Conservation (phyloP, 1,140 invertebrate genomes). For the Chlorops oryzae region DNA sequence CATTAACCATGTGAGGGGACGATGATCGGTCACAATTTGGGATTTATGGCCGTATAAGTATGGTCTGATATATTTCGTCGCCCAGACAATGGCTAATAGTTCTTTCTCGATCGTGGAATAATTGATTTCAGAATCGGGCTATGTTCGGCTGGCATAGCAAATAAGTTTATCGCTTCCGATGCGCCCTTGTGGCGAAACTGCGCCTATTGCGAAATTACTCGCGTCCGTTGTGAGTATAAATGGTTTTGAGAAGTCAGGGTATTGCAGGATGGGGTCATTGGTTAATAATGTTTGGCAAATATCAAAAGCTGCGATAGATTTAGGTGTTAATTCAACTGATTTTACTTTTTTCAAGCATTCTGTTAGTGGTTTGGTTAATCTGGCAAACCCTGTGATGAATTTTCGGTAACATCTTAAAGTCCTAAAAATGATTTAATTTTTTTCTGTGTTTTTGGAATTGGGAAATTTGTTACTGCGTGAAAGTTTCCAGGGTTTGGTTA, state of each 20-base stretch:
- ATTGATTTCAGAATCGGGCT: conserved; percentile 41
- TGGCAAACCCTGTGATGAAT: conserved; percentile 26
- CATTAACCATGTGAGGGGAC: conserved; percentile 4
- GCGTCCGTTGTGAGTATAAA: too few relatives aligned
- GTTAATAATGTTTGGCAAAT: conserved; percentile 20
- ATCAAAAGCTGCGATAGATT: conserved; percentile 24
- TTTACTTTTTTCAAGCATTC: too few relatives aligned
- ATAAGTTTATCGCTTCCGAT: conserved; percentile 25
- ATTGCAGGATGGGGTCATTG: conserved; percentile 40
- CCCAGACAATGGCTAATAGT: conserved; percentile 44
- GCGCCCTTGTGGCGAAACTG: conserved; percentile 29
- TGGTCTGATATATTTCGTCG: conserved; percentile 41
- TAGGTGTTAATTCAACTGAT: too few relatives aligned
- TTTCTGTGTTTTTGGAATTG: too few relatives aligned
- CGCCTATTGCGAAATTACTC: conserved; percentile 39
- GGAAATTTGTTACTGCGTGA: too few relatives aligned
- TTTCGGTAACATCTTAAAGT: too few relatives aligned
- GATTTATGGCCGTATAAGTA: conserved; percentile 4
- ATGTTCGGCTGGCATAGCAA: conserved; percentile 35
- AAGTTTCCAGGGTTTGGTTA: too few relatives aligned
- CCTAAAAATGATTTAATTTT: too few relatives aligned
- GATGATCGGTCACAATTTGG: too few relatives aligned
- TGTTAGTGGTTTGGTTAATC: too few relatives aligned
- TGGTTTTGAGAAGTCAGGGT: too few relatives aligned
- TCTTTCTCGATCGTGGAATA: conserved; percentile 49